Conservation (phyloP, 2,797 vertebrate species). For the Premnoplex brunnescens region DNA sequence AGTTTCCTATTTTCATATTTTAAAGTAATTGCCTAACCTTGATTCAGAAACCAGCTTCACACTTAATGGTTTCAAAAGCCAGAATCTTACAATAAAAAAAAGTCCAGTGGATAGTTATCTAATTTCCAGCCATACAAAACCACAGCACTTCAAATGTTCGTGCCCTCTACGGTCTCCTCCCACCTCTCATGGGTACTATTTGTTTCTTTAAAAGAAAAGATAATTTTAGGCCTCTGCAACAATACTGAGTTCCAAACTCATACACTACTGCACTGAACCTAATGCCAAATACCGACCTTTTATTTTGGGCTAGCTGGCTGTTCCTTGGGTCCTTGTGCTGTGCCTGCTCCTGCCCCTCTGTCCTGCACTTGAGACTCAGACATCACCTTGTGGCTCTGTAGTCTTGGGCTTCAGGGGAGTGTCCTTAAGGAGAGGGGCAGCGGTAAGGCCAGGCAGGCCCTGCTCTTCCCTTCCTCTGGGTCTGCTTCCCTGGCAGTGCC, state of each 20-base stretch:
- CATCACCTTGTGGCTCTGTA: background rate
- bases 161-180: background rate
- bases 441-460: background rate
- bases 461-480: background rate
- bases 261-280: background rate
- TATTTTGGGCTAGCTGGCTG: background rate
- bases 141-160: constrained; percentile 26
- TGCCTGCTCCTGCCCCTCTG: background rate
- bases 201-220: constrained; percentile 1
- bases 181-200: constrained; percentile 22
- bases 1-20: background rate
- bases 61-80: background rate
- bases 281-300: background rate
- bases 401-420: background rate
- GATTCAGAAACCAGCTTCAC: background rate
- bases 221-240: background rate
- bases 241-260: background rate
- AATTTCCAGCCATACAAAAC: constrained; percentile 4
- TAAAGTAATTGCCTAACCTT: background rate
- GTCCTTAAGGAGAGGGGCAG: background rate
- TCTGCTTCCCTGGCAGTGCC: background rate
- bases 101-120: background rate
- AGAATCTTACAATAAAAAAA: background rate
- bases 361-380: background rate
- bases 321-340: background rate